These are phyloP conservation scores for Propithecus coquereli DNA, from an alignment of 2,113 vertebrate species.

Conservation along the genomic window DNA sequence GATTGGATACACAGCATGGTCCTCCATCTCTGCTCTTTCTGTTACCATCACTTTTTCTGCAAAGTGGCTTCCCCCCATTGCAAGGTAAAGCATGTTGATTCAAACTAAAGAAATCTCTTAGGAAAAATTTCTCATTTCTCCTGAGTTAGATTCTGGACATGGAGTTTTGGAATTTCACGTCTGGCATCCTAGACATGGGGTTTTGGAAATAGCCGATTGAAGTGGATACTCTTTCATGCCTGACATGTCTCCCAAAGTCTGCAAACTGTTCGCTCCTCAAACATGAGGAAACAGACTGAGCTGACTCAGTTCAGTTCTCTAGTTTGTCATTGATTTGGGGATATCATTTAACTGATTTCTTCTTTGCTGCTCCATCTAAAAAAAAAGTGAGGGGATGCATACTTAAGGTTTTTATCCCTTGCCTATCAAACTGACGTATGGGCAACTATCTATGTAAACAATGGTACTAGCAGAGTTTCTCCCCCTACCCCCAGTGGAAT, in stretches of 20 bases:
- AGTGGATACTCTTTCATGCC: not conserved
- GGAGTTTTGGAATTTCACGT: not conserved
- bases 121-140: not conserved
- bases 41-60: not conserved
- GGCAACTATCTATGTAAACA: not conserved
- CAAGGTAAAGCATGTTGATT: not conserved
- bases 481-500: fast-evolving
- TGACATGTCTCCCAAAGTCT: not conserved
- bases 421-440: not conserved
- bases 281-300: not conserved
- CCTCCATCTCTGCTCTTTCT: not conserved
- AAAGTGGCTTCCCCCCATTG: not conserved
- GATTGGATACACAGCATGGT: not conserved
- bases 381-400: not conserved
- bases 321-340: not conserved
- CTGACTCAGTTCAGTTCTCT: not conserved
- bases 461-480: not conserved
- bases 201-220: not conserved
- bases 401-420: not conserved
- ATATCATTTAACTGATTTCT: not conserved
- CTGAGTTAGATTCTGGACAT: not conserved
- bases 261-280: not conserved
- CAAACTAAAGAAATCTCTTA: not conserved
- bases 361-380: not conserved
- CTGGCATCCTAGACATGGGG: not conserved